These are phyloP conservation scores for Homalodisca vitripennis DNA, from an alignment of 1,140 invertebrate genomes.

Conservation along the genomic window DNA sequence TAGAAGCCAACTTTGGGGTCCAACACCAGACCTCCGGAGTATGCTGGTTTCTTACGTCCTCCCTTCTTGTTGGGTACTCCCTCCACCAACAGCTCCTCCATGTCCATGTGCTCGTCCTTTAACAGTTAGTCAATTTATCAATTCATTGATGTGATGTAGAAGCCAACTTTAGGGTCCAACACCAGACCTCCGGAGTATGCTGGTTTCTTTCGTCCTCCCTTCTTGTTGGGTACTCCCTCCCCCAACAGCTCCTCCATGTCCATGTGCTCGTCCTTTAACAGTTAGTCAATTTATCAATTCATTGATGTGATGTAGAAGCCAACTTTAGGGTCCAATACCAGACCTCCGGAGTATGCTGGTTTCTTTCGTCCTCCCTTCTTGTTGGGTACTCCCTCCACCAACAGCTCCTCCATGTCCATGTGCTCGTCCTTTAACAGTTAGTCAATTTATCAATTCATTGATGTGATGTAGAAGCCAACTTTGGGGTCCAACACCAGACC, in stretches of 20 bases:
- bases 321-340: slow-evolving; percentile 95
- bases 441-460: not conserved
- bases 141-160: slow-evolving; percentile 76
- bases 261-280: slow-evolving; percentile 12
- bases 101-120: slow-evolving; percentile 9
- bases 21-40: slow-evolving; percentile 91
- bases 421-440: slow-evolving; percentile 14
- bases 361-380: slow-evolving; percentile 60
- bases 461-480: slow-evolving; percentile 94
- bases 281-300: not conserved
- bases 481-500: slow-evolving; percentile 97
- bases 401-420: not conserved
- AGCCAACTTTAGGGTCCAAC: slow-evolving; percentile 94
- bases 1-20: slow-evolving; percentile 98
- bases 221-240: not conserved
- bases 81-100: slow-evolving; percentile 1
- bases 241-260: slow-evolving; percentile 6
- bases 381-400: not conserved
- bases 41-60: slow-evolving; percentile 77
- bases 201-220: slow-evolving; percentile 66
- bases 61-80: slow-evolving; percentile 23
- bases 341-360: slow-evolving; percentile 88
- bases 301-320: slow-evolving; percentile 89
- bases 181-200: slow-evolving; percentile 94
- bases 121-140: slow-evolving; percentile 3